phyloP scores from a whole-genome alignment of 2,797 vertebrate species.

The Alosa sapidissima region DNA sequence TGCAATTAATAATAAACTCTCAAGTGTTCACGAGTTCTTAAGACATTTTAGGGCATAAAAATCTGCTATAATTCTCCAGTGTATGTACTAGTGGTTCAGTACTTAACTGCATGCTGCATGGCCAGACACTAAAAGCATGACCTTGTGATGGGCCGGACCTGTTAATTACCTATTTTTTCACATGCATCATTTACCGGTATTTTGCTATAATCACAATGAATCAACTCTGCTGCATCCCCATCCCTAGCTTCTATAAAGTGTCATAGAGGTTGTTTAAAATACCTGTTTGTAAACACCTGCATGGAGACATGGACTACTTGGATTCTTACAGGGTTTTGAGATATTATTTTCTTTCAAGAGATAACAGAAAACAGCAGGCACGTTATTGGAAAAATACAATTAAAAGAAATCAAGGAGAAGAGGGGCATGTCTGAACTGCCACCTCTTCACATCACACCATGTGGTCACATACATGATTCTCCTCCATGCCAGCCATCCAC shows the following conservation, averaged over 20 bases:
- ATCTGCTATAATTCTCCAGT: neutral
- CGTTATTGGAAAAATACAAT: neutral
- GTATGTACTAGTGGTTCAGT: neutral
- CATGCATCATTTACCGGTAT: too few species aligned
- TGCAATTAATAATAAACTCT: constrained; percentile 17
- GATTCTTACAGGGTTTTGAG: neutral
- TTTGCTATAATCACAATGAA: too few species aligned
- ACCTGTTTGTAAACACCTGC: neutral
- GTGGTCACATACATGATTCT: neutral
- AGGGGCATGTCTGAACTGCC: neutral
- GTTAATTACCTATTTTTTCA: too few species aligned
- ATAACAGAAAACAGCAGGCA: neutral
- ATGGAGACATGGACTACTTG: neutral
- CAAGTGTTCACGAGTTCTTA: constrained; percentile 32
- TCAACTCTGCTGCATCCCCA: too few species aligned
- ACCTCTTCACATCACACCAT: neutral
- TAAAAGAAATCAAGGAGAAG: neutral
- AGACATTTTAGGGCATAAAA: neutral
- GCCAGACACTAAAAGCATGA: neutral
- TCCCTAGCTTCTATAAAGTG: too few species aligned
- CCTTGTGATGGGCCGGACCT: neutral
- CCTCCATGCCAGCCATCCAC: constrained; percentile 48
- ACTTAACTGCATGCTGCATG: neutral
- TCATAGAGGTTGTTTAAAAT: neutral
- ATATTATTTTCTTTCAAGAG: neutral